These are phyloP conservation scores for Crotalus adamanteus DNA, from an alignment of 2,797 vertebrate genomes.

Conservation along the genomic window DNA sequence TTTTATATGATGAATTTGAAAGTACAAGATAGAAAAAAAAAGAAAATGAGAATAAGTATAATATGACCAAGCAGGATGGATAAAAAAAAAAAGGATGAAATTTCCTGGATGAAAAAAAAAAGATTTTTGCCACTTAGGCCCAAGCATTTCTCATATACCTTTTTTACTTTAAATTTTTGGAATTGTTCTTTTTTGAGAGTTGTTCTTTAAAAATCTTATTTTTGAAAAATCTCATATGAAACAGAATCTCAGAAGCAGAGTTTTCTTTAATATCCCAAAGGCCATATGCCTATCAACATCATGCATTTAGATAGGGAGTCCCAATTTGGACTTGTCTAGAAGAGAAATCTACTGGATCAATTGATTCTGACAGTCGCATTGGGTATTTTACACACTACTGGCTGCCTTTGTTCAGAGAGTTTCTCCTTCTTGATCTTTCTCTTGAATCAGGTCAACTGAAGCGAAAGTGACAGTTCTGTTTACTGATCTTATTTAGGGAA, in stretches of 20 bases:
- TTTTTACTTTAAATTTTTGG: not conserved
- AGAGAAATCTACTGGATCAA: slow-evolving; percentile 38
- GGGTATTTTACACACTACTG: not conserved
- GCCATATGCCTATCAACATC: slow-evolving; percentile 18
- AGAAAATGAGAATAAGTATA: not conserved
- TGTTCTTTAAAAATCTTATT: not conserved
- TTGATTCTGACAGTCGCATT: slow-evolving; percentile 17
- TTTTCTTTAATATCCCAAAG: slow-evolving; percentile 15
- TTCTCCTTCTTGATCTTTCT: slow-evolving; percentile 18
- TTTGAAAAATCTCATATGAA: not conserved
- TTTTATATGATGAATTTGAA: not conserved
- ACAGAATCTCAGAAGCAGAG: slow-evolving; percentile 6
- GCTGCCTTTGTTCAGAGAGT: slow-evolving; percentile 19
- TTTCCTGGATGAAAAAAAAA: not conserved
- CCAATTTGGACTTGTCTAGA: slow-evolving; percentile 1
- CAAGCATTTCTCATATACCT: not conserved
- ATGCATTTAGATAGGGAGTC: slow-evolving; percentile 20
- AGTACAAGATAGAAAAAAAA: not conserved
- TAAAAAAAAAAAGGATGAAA: not conserved
- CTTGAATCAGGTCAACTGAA: not conserved
- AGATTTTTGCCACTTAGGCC: not conserved
- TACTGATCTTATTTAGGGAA: slow-evolving; percentile 32
- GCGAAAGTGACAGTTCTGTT: slow-evolving; percentile 28
- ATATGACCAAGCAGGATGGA: not conserved
- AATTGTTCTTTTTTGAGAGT: not conserved